Base-by-base conservation (phyloP, 2,113 vertebrate genomes). In the Pimephales promelas region DNA sequence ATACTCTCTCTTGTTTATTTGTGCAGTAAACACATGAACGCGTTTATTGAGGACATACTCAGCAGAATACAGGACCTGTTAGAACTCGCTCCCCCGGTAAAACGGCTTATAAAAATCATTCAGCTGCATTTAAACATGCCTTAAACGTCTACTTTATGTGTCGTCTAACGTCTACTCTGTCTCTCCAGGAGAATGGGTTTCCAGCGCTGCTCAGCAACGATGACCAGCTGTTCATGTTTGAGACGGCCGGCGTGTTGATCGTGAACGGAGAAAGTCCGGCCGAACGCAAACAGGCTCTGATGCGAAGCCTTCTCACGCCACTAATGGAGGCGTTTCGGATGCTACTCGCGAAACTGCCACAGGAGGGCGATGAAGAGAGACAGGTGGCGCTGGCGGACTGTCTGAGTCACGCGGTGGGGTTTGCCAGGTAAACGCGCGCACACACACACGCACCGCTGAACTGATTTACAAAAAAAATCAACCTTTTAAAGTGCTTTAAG, bases 221-320 rank as follows among this genome's bases (percentile, higher is more conserved):
- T 64, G 98, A 99, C 90, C 98, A 99, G 92, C 95, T 99, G 11
- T 99, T 99, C 89, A 97, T 99, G 92, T 99, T 97, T 49, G 98
- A 99, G 94, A 94, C 97, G 54, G 98, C 97, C 3, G 98, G 98
- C 47, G 94, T 98, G 3, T 93, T 99, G 87, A 97, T 99, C 82
- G 97, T 99, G 87, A 95, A 96, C 86, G 96, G 96, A 0, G 98
- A 99, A 66, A 96, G 96, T 81, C 93, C 98, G 0, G 95, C 94
- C 16, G 97, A 99, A 88, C 92, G 96, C 86, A 99, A 99, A 84
- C 96, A 95, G 91, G 95, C 91, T 34, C 92, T 99, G 88, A 98
- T 99, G 98, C 95, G 96, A 89, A 96, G 97, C 86, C 95, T 99
- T 56, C 93, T 99, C 90, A 90, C 94, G 82, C 97, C 97, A 0